These are phyloP conservation scores for Gymnocypris eckloni DNA, from an alignment of 2,797 vertebrate species.

Conservation along the genomic window DNA sequence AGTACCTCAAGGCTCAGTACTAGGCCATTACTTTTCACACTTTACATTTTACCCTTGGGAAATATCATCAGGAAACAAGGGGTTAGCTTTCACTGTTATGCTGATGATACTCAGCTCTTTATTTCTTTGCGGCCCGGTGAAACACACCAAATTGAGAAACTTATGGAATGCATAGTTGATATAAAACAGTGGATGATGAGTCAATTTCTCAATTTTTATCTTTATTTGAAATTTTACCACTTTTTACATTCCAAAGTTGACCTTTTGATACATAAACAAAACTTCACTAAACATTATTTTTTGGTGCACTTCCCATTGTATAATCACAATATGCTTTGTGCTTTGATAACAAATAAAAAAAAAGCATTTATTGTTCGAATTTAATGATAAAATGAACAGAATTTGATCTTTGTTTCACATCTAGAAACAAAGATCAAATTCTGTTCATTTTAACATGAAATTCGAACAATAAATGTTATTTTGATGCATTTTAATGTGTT, in stretches of 20 bases:
- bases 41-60: no score
- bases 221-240: background rate
- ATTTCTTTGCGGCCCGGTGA: no score
- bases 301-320: background rate
- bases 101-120: no score
- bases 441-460: background rate
- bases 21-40: no score
- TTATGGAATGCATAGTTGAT: no score
- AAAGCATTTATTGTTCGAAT: background rate
- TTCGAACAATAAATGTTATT: background rate
- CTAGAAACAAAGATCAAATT: background rate
- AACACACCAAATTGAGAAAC: no score
- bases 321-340: background rate
- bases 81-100: no score
- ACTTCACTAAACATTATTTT: background rate
- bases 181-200: no score
- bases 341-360: background rate
- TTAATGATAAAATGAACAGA: background rate
- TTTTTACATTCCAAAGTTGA: background rate
- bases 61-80: no score
- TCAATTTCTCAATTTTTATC: background rate
- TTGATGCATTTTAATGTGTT: background rate
- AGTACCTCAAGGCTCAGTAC: no score
- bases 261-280: background rate
- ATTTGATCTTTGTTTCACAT: background rate